Evolutionary conservation across 2,888 invertebrate species (phyloP).

Genomic region (Flexamia atlantica): DNA sequence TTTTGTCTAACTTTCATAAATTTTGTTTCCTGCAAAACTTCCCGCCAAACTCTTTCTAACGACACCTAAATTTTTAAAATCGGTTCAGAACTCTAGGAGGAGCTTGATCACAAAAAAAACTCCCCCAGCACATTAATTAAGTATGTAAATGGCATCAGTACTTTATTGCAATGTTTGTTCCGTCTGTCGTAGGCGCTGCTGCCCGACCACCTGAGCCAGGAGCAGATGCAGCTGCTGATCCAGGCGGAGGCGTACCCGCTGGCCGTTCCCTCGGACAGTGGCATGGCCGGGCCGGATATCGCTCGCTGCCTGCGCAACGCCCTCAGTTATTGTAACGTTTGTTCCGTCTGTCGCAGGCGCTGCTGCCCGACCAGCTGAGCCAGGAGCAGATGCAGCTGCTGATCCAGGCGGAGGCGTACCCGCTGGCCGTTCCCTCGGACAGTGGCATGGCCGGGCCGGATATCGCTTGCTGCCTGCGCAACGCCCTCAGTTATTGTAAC

Average conservation of each 20-base stretch:
- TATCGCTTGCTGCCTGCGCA: slow-evolving; percentile 76
- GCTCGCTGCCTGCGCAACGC: slow-evolving; percentile 80
- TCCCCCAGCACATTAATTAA: too few species aligned
- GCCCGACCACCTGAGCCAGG: slow-evolving; percentile 46
- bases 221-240: slow-evolving; percentile 60
- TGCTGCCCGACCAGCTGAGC: slow-evolving; percentile 83
- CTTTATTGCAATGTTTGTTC: too few species aligned
- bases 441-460: neutral
- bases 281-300: neutral
- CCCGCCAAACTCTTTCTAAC: too few species aligned
- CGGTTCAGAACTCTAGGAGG: too few species aligned
- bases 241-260: slow-evolving; percentile 40
- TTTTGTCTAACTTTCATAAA: too few species aligned
- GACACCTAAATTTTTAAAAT: too few species aligned
- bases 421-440: neutral
- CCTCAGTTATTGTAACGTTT: too few species aligned
- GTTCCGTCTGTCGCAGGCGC: slow-evolving; percentile 87
- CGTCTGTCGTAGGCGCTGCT: slow-evolving; percentile 22
- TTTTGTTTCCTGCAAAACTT: too few species aligned
- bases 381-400: slow-evolving; percentile 56
- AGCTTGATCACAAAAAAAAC: too few species aligned
- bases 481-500: slow-evolving; percentile 84
- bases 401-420: slow-evolving; percentile 45
- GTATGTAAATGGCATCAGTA: too few species aligned
- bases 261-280: neutral